Percentiles rank a stretch among this genome's conserved stretches.
Conservation (phyloP, 2,113 vertebrate genomes). For the Vulpes vulpes region DNA sequence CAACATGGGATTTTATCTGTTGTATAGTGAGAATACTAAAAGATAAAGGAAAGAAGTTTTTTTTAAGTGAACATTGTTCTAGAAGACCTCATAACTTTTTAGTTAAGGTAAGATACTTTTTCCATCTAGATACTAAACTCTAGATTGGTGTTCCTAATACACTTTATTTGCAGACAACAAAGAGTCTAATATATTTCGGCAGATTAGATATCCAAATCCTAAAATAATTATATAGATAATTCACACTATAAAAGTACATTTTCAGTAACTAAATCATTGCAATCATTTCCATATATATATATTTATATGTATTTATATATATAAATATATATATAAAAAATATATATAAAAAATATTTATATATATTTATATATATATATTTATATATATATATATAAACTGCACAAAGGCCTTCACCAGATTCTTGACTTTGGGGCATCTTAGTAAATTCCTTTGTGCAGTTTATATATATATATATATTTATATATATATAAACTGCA, state of each 20-base stretch:
- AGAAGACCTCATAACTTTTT: slow-evolving; percentile 3
- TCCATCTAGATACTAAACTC: neutral
- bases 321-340: neutral
- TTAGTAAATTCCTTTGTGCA: neutral
- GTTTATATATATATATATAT: neutral
- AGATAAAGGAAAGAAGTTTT: neutral
- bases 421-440: neutral
- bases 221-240: slow-evolving; percentile 26
- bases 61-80: slow-evolving; percentile 29
- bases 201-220: neutral
- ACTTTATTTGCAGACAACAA: neutral
- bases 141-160: neutral
- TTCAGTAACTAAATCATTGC: neutral
- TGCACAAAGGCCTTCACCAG: neutral
- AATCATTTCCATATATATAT: neutral
- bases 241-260: neutral
- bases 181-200: neutral
- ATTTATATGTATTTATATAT: neutral
- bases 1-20: neutral
- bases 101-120: neutral
- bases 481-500: neutral
- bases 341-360: neutral
- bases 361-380: too few relatives aligned
- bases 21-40: slow-evolving; percentile 3
- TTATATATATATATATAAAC: neutral